Base-by-base conservation (phyloP, 2,113 vertebrate species). In the Rhinopithecus roxellana region DNA sequence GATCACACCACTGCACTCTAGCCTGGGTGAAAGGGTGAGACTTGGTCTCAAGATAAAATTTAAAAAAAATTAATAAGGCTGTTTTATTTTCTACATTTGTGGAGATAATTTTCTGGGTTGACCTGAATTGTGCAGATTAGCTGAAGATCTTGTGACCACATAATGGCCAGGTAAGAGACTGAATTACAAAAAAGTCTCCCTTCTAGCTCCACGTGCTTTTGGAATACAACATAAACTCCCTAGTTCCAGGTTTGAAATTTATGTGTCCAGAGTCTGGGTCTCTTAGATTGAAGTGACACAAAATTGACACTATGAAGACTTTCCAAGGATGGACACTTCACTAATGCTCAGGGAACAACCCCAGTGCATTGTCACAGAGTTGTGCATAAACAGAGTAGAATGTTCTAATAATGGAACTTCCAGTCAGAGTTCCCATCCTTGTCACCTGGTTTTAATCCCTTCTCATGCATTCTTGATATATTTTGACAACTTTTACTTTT, bases 401-500 rank as follows among this genome's bases (percentile, higher is more conserved):
- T 88, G 88, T 96, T 96, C 87, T 23, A 77, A 20, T 55, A 87
- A 92, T 43, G 57, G 83, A 95, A 96, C 4, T 59, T 78, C 81
- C 30, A 18, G 16, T 87, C 4, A 81, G 20, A 92, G 18, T 72
- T 89, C 82, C 7, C 10, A 67, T 2, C 32, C 48, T 84, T 74
- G 57, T 82, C 32, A 61, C 10, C 12, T 40, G 23, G 52, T 48
- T 78, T 69, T 35, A 61, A 90, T 32, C 23, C 7, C 22, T 74
- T 77, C 77, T 78, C 32, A n/a, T 78, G 45, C 45, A 81, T 67
- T 48, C 14, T 35, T 78, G 30, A 75, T 5, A 18, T 86, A 35
- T 45, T 6, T 72, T 14, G 9, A 14, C 13, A 22, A 45, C 40
- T 79, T 59, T 50, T 57, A 27, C 48, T 77, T 69, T 59, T 81